Percentiles rank a stretch among this genome's conserved stretches.
These are phyloP conservation scores for Hypotaenidia philippensis DNA, from an alignment of 2,797 vertebrate species.

Conservation along the genomic window DNA sequence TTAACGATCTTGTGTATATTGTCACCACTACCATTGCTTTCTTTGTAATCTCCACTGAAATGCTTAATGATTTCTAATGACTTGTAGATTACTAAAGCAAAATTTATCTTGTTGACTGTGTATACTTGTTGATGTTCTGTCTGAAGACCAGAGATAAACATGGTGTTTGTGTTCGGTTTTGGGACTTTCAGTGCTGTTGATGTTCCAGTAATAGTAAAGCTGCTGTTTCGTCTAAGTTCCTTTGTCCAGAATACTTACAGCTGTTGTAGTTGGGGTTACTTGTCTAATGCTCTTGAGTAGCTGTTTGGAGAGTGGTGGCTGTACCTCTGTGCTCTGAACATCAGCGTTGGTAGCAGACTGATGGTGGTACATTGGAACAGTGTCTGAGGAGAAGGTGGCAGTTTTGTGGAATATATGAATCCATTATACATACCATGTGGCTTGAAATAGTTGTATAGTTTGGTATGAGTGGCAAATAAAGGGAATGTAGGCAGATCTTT, in stretches of 20 bases:
- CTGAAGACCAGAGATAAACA: not conserved
- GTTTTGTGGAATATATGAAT: rapidly evolving
- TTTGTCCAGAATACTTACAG: not conserved
- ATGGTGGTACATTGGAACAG: not conserved
- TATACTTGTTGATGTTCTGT: not conserved
- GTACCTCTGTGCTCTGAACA: rapidly evolving
- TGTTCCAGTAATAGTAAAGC: not conserved
- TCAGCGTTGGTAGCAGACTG: not conserved
- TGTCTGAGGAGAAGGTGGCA: not conserved
- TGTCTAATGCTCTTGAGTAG: not conserved
- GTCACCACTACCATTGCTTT: not conserved
- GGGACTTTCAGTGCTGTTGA: not conserved
- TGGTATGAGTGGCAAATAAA: not conserved
- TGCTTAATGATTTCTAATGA: slow-evolving; percentile 42
- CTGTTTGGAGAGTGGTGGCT: not conserved
- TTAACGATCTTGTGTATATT: not conserved
- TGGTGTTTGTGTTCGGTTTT: not conserved
- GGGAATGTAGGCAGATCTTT: not conserved
- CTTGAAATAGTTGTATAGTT: not conserved
- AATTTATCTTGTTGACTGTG: not conserved
- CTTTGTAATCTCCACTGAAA: slow-evolving; percentile 24
- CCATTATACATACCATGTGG: rapidly evolving
- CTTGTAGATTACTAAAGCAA: not conserved
- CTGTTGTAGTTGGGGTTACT: not conserved
- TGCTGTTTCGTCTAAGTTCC: not conserved